Evolutionary conservation across 2,113 vertebrate genomes (phyloP).

Genomic region (Rousettus leschenaultii): DNA sequence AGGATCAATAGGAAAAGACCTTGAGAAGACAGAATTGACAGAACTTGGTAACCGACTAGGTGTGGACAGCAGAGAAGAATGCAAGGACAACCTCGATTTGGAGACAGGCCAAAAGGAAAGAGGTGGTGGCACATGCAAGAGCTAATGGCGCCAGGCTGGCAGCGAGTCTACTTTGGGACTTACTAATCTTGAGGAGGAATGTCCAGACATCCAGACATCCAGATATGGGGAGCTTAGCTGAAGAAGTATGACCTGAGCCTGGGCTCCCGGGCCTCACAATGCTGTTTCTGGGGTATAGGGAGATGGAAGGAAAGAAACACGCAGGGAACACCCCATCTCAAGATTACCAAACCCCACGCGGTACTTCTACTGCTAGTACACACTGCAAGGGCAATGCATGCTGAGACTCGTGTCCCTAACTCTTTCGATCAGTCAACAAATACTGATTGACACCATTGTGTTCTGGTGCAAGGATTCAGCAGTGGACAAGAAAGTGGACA

Average conservation of each 20-base stretch:
- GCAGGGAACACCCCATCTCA: neutral
- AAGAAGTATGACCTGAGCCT: neutral
- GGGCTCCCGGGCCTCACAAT: neutral
- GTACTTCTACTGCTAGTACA: neutral
- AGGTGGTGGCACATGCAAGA: neutral
- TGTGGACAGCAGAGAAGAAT: neutral
- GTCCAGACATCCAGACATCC: neutral
- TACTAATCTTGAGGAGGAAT: neutral
- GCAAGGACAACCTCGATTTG: neutral
- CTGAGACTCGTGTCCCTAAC: neutral
- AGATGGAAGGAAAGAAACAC: neutral
- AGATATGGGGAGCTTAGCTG: neutral
- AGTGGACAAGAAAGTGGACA: neutral
- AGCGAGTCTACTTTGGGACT: neutral
- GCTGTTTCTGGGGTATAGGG: neutral
- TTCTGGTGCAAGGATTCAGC: neutral
- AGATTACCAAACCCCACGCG: neutral
- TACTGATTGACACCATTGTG: accelerated
- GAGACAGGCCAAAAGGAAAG: neutral
- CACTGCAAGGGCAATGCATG: neutral
- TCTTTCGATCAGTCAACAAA: neutral
- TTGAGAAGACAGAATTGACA: neutral
- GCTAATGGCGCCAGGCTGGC: neutral
- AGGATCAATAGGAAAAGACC: neutral
- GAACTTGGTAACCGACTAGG: neutral